These are phyloP conservation scores for Chionis minor DNA, from an alignment of 2,113 vertebrate species.

Conservation along the genomic window DNA sequence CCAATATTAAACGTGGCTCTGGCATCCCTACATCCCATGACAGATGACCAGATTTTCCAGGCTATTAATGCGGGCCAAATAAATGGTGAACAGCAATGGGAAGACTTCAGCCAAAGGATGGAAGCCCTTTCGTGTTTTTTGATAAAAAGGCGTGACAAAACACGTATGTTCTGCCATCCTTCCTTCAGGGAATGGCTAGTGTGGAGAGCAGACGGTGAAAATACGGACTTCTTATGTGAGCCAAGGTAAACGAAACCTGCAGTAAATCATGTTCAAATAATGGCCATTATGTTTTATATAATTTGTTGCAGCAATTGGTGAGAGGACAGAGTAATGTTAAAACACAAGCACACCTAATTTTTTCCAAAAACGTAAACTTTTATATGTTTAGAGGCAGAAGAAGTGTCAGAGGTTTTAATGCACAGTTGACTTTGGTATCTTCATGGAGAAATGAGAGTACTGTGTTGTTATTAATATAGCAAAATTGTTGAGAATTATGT, in stretches of 20 bases:
- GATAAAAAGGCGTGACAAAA: conserved; percentile 92
- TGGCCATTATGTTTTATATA: background rate
- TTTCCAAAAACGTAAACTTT: background rate
- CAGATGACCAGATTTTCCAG: conserved; percentile 96
- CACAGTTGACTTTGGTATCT: background rate
- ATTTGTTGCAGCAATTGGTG: background rate
- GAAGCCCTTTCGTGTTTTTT: conserved; percentile 91
- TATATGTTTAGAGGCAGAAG: background rate
- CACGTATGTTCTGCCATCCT: conserved; percentile 98
- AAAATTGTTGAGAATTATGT: too few species aligned
- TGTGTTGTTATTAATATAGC: too few species aligned
- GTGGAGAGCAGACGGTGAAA: conserved; percentile 95
- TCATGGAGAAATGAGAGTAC: background rate
- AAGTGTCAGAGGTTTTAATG: background rate
- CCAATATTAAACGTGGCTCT: conserved; percentile 91
- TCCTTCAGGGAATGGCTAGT: conserved; percentile 98
- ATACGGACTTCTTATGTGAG: conserved; percentile 93
- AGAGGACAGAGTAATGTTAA: background rate
- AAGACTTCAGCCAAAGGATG: conserved; percentile 95
- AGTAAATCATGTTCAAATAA: background rate
- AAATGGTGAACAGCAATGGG: conserved; percentile 86
- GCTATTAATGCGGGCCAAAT: conserved; percentile 87
- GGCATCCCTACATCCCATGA: conserved; percentile 95
- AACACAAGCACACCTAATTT: background rate
- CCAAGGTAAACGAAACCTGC: conserved; percentile 81